A percentile compares a stretch with the other conserved stretches of the same genome.
phyloP scores from a whole-genome alignment of 2,888 invertebrate genomes.

The Drosophila robusta region DNA sequence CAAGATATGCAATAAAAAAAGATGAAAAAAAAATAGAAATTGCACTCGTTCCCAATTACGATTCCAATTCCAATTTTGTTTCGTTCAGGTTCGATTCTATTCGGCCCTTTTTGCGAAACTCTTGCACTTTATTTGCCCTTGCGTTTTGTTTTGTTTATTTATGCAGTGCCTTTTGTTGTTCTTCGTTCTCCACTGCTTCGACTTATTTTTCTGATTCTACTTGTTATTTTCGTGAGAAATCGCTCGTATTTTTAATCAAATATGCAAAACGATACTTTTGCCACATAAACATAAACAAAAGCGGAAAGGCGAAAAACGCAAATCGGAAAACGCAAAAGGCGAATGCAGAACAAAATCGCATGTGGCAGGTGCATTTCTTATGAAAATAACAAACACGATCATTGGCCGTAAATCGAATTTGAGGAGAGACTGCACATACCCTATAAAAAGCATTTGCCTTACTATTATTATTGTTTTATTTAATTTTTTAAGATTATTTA shows the following conservation, averaged over 20 bases:
- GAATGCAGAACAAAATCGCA: conserved; percentile 1
- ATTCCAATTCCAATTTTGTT: conserved; percentile 2
- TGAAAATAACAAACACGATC: background rate
- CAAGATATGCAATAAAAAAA: conserved; percentile 1
- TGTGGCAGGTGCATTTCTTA: conserved; percentile 4
- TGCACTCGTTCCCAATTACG: background rate
- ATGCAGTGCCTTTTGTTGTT: conserved; percentile 5
- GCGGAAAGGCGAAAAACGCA: conserved; percentile 3
- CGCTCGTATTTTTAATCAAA: conserved; percentile 8
- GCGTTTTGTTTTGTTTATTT: conserved; percentile 11
- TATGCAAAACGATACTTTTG: conserved; percentile 33
- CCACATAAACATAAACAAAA: conserved; percentile 16
- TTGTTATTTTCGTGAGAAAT: conserved; percentile 24
- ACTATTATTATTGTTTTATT: too few relatives aligned
- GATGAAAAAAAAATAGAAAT: background rate
- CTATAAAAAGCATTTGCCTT: too few relatives aligned
- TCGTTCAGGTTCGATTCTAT: conserved; percentile 1
- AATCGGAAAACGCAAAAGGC: background rate
- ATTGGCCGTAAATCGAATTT: background rate
- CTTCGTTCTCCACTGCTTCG: background rate
- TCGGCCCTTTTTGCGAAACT: conserved; percentile 15
- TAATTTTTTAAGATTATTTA: too few relatives aligned
- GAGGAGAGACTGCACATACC: background rate
- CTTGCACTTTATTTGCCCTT: conserved; percentile 22
- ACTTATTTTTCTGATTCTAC: background rate